These are phyloP conservation scores for Drosophila buzzatii DNA, from an alignment of 2,888 invertebrate species.

Conservation along the genomic window DNA sequence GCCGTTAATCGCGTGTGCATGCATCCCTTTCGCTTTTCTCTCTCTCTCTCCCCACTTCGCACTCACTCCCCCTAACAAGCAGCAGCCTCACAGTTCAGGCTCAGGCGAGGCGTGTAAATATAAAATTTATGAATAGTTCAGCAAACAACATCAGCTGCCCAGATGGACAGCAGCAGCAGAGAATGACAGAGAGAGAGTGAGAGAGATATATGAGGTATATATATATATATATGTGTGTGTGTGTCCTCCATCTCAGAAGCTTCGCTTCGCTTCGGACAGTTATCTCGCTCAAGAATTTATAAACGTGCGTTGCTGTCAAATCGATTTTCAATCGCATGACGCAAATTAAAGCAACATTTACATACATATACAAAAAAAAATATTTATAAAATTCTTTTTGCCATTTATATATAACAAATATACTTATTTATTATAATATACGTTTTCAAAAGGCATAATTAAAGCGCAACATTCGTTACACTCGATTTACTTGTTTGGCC, in stretches of 20 bases:
- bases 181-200: too few species aligned
- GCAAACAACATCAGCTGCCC: slow-evolving; percentile 32
- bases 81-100: background rate
- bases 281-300: slow-evolving; percentile 25
- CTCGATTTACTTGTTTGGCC: slow-evolving; percentile 39
- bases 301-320: slow-evolving; percentile 37
- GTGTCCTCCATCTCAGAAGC: slow-evolving; percentile 16
- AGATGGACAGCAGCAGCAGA: slow-evolving; percentile 35
- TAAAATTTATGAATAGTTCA: slow-evolving; percentile 50
- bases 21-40: slow-evolving; percentile 51
- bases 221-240: too few species aligned
- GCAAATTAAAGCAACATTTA: slow-evolving; percentile 34
- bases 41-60: too few species aligned
- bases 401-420: background rate
- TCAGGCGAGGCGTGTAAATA: slow-evolving; percentile 35
- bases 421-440: background rate
- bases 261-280: slow-evolving; percentile 22
- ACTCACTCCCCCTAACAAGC: background rate
- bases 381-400: slow-evolving; percentile 5
- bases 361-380: background rate
- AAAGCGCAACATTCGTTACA: slow-evolving; percentile 40
- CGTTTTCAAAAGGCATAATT: slow-evolving; percentile 31
- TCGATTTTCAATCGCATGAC: slow-evolving; percentile 57
- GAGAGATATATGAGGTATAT: background rate
- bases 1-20: slow-evolving; percentile 67